Percentiles rank a stretch among this genome's conserved stretches.
Conservation (phyloP, 2,113 vertebrate genomes). For the Oophaga pumilio region DNA sequence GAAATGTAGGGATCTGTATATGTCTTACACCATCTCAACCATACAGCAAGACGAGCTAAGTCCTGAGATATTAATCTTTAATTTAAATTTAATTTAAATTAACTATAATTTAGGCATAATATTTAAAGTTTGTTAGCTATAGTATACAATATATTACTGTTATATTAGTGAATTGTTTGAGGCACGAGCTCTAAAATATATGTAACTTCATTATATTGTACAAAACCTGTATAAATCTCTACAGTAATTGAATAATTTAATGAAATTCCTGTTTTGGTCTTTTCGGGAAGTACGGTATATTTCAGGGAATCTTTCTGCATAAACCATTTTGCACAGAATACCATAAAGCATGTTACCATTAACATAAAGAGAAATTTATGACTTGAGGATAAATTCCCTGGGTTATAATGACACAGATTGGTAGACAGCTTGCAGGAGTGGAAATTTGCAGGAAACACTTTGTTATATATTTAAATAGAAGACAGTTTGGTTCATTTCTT, state of each 20-base stretch:
- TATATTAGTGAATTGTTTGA: not conserved
- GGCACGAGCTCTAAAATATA: not conserved
- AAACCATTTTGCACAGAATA: not conserved
- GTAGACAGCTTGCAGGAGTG: not conserved
- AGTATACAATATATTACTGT: not conserved
- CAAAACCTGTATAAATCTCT: slow-evolving; percentile 10
- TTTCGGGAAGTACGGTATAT: slow-evolving; percentile 3
- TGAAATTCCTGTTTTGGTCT: not conserved
- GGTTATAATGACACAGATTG: not conserved
- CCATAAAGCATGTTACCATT: not conserved
- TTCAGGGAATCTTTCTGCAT: not conserved
- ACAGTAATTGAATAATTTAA: slow-evolving; percentile 7
- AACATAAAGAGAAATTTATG: not conserved
- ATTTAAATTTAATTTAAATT: no score
- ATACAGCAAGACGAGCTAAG: not conserved
- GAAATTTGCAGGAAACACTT: not conserved
- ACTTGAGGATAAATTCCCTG: not conserved
- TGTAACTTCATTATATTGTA: not conserved
- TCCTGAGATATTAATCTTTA: not conserved
- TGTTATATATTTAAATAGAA: slow-evolving; percentile 17
- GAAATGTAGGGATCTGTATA: no score
- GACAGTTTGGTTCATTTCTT: not conserved
- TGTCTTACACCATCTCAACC: no score
- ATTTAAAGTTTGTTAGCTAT: not conserved
- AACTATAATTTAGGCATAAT: not conserved